Evolutionary conservation across 2,797 vertebrate species (phyloP).

Genomic region (Pseudomugil gertrudae): DNA sequence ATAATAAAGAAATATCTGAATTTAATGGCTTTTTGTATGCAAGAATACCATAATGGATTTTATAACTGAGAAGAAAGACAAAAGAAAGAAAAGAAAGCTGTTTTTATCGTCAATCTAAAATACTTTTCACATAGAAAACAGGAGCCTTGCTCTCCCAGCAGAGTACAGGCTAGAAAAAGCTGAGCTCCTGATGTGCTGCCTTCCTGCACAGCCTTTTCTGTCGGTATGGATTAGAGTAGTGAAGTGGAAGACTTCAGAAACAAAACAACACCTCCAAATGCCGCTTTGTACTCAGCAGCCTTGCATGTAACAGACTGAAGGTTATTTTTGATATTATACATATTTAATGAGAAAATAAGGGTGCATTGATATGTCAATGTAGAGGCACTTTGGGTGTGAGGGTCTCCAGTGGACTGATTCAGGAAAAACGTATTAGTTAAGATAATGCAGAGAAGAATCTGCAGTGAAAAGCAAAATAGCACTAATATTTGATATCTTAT

Average conservation of each 20-base stretch:
- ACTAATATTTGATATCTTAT: neutral
- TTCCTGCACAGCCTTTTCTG: slow-evolving; percentile 62
- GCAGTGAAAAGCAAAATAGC: neutral
- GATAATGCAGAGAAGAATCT: neutral
- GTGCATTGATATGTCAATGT: slow-evolving; percentile 60
- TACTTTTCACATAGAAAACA: slow-evolving; percentile 32
- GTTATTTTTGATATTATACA: slow-evolving; percentile 66
- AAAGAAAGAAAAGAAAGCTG: slow-evolving; percentile 19
- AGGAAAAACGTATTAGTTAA: neutral
- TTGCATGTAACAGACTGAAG: slow-evolving; percentile 58
- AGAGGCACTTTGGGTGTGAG: slow-evolving; percentile 21
- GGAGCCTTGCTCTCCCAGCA: slow-evolving; percentile 53
- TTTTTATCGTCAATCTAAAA: slow-evolving; percentile 64
- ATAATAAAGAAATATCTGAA: neutral
- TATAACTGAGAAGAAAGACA: slow-evolving; percentile 17
- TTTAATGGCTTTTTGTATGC: neutral
- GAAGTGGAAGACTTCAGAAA: slow-evolving; percentile 67
- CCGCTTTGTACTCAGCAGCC: slow-evolving; percentile 45
- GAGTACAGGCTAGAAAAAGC: slow-evolving; percentile 59
- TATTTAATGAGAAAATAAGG: slow-evolving; percentile 70
- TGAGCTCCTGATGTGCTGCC: slow-evolving; percentile 51
- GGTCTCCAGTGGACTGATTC: slow-evolving; percentile 22
- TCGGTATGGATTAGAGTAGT: slow-evolving; percentile 69
- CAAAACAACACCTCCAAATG: slow-evolving; percentile 52
- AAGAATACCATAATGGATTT: slow-evolving; percentile 45